Percentiles rank a stretch among this genome's conserved stretches.
phyloP scores from a whole-genome alignment of 2,113 vertebrate species.

The Craseonycteris thonglongyai region DNA sequence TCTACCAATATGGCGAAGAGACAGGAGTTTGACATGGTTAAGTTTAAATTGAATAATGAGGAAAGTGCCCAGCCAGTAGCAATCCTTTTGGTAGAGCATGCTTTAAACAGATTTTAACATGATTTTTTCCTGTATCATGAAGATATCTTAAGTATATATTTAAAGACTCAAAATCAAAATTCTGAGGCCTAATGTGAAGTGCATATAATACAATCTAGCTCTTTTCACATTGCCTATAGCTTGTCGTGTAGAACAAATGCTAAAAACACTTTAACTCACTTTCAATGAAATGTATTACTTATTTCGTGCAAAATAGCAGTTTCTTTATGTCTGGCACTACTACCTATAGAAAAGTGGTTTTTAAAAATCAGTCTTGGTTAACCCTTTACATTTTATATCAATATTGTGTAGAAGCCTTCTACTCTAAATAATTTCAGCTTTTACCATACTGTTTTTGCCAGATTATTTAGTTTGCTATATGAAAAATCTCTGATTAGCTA shows the following conservation, averaged over 20 bases:
- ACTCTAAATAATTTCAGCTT: neutral
- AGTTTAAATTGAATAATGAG: neutral
- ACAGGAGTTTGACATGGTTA: neutral
- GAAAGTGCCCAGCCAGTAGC: neutral
- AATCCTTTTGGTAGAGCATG: neutral
- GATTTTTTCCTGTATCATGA: neutral
- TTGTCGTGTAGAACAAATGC: neutral
- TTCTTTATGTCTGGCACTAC: neutral
- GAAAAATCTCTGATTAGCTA: neutral
- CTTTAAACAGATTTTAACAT: neutral
- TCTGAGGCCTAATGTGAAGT: neutral
- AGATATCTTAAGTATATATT: neutral
- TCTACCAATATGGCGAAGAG: neutral
- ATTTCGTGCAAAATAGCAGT: neutral
- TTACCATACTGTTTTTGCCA: neutral
- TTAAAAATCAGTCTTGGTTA: neutral
- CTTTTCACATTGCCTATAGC: neutral
- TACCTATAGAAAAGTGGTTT: neutral
- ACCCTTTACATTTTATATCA: neutral
- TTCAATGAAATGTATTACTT: neutral
- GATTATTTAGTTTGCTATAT: neutral
- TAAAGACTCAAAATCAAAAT: neutral
- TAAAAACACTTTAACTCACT: neutral
- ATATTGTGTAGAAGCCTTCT: neutral
- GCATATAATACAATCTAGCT: neutral